Conservation (phyloP, 1,140 invertebrate species). For the Centruroides vittatus region DNA sequence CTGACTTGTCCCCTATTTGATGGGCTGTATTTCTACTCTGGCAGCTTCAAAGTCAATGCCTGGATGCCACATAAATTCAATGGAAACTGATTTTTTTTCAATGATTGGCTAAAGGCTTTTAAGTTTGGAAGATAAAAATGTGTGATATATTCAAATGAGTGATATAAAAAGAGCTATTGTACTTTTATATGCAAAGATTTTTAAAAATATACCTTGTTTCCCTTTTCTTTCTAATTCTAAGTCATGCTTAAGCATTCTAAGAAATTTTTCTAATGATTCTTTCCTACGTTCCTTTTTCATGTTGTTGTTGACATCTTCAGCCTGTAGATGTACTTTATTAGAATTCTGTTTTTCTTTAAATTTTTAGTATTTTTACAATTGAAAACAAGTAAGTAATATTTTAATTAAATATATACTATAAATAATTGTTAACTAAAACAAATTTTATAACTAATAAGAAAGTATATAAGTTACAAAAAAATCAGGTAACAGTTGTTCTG, state of each 20-base stretch:
- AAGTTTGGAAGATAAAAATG: background rate
- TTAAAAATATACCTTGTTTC: conserved; percentile 42
- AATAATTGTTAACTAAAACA: background rate
- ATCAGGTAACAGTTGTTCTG: conserved; percentile 75
- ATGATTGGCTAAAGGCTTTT: background rate
- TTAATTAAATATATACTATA: background rate
- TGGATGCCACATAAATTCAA: background rate
- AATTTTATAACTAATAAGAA: too few relatives aligned
- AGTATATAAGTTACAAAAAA: conserved; percentile 46
- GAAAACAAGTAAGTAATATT: background rate
- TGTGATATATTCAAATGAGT: background rate
- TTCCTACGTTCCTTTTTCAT: conserved; percentile 83
- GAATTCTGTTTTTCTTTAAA: background rate
- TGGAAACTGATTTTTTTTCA: background rate
- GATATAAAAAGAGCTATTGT: background rate
- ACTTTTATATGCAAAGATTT: background rate
- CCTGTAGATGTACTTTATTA: conserved; percentile 26
- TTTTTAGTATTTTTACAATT: background rate
- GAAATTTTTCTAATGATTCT: conserved; percentile 56
- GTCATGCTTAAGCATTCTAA: conserved; percentile 68
- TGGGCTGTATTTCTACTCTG: too few relatives aligned
- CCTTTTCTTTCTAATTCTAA: conserved; percentile 70
- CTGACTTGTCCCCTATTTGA: too few relatives aligned
- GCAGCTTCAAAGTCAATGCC: too few relatives aligned
- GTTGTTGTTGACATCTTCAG: conserved; percentile 77